These are phyloP conservation scores for Dromiciops gliroides DNA, from an alignment of 2,113 vertebrate genomes.

Conservation along the genomic window DNA sequence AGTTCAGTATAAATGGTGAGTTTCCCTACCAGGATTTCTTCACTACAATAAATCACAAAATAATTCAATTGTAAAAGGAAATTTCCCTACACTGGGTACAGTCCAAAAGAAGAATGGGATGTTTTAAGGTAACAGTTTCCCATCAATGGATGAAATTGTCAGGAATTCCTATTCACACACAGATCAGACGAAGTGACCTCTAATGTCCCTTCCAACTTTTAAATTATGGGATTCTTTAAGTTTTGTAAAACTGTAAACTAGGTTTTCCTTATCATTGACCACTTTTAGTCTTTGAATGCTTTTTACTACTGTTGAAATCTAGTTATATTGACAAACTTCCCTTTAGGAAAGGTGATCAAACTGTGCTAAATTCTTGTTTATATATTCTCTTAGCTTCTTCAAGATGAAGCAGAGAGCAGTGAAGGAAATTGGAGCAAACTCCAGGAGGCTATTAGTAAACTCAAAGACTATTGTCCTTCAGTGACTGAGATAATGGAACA, in stretches of 20 bases:
- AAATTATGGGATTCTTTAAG: background rate
- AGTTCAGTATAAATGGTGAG: background rate
- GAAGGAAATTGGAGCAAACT: conserved; percentile 86
- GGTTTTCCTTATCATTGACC: background rate
- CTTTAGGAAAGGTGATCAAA: background rate
- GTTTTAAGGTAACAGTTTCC: conserved; percentile 8
- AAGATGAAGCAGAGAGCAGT: conserved; percentile 81
- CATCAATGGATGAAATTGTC: background rate
- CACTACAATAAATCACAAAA: background rate
- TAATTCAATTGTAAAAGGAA: background rate
- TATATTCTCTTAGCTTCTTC: conserved; percentile 84
- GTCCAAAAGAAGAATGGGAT: background rate
- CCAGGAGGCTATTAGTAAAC: conserved; percentile 67
- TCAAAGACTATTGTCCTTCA: conserved; percentile 82
- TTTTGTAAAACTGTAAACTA: background rate
- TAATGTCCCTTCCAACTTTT: background rate
- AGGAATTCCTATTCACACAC: too few species aligned
- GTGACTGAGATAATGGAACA: conserved; percentile 82
- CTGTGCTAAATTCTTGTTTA: background rate
- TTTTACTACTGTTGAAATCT: background rate
- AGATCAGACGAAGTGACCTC: background rate
- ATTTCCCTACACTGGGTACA: background rate
- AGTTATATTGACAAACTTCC: background rate
- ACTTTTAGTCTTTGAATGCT: background rate
- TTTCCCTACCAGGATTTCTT: background rate